phyloP scores from a whole-genome alignment of 2,888 invertebrate genomes.

The Lithophane leautieri region DNA sequence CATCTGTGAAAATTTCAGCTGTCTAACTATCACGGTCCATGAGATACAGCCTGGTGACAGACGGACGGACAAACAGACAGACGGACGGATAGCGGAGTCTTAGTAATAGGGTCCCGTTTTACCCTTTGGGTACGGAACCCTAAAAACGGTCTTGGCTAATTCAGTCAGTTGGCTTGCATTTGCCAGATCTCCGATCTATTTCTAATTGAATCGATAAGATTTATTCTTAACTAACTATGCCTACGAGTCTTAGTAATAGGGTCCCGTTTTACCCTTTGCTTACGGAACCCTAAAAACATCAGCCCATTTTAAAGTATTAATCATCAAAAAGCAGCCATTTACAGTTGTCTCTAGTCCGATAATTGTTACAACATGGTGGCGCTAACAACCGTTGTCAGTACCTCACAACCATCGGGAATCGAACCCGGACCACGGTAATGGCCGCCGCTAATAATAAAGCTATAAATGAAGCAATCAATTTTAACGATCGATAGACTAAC shows the following conservation, averaged over 20 bases:
- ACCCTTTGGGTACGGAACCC: too few relatives aligned
- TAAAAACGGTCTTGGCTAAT: constrained; percentile 21
- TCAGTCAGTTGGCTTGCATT: constrained; percentile 19
- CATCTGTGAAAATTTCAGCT: too few relatives aligned
- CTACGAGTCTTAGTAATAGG: too few relatives aligned
- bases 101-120: too few relatives aligned
- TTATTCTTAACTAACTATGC: constrained; percentile 26
- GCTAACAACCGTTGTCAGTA: constrained; percentile 8
- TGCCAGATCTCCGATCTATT: constrained; percentile 56
- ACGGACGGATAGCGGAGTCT: too few relatives aligned
- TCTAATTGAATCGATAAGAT: constrained; percentile 39
- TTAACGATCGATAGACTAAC: constrained; percentile 27
- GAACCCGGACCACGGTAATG: constrained; percentile 4
- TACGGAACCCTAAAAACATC: too few relatives aligned
- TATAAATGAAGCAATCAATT: constrained; percentile 30
- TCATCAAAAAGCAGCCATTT: not conserved
- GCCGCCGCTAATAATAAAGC: constrained; percentile 4
- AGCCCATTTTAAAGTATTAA: not conserved
- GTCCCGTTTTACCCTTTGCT: too few relatives aligned
- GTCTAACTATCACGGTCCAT: too few relatives aligned
- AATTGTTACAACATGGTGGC: not conserved
- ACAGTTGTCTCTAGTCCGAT: not conserved
- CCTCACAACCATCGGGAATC: constrained; percentile 6
- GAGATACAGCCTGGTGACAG: too few relatives aligned
- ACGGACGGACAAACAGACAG: too few relatives aligned